These are phyloP conservation scores for Eciton burchellii DNA, from an alignment of 1,140 invertebrate genomes.

Conservation along the genomic window DNA sequence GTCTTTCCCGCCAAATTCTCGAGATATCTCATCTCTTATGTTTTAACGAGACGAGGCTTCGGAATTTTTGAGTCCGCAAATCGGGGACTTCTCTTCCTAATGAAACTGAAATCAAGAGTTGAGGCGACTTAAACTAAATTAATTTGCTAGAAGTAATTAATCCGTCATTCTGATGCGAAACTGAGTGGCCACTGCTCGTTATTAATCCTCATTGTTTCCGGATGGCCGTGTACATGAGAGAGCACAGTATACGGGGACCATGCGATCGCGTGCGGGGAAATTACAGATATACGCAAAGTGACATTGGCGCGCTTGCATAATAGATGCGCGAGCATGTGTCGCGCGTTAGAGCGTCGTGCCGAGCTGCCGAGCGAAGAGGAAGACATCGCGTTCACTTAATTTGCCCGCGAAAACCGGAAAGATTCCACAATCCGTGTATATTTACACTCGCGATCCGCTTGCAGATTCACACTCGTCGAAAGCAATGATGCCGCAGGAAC, in stretches of 20 bases:
- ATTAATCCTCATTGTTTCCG: not conserved
- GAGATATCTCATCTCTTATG: too few relatives aligned
- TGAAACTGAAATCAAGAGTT: constrained; percentile 8
- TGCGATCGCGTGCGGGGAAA: constrained; percentile 14
- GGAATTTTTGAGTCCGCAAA: not conserved
- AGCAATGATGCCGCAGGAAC: not conserved
- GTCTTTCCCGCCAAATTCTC: too few relatives aligned
- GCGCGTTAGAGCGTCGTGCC: constrained; percentile 27
- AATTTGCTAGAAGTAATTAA: not conserved
- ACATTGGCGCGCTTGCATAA: constrained; percentile 31
- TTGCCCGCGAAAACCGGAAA: not conserved
- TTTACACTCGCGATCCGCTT: constrained; percentile 10
- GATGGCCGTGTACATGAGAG: not conserved
- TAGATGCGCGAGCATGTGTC: constrained; percentile 39
- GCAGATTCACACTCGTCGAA: not conserved
- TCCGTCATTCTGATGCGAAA: too few relatives aligned
- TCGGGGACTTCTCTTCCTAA: not conserved
- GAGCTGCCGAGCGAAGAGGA: not conserved
- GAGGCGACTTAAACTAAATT: not conserved
- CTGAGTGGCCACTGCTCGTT: not conserved
- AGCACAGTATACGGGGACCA: not conserved
- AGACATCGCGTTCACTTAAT: constrained; percentile 30
- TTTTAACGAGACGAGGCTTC: too few relatives aligned
- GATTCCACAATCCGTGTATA: not conserved
- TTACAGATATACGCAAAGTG: not conserved